phyloP scores from a whole-genome alignment of 2,888 invertebrate genomes.

The Stratiomys singularior region DNA sequence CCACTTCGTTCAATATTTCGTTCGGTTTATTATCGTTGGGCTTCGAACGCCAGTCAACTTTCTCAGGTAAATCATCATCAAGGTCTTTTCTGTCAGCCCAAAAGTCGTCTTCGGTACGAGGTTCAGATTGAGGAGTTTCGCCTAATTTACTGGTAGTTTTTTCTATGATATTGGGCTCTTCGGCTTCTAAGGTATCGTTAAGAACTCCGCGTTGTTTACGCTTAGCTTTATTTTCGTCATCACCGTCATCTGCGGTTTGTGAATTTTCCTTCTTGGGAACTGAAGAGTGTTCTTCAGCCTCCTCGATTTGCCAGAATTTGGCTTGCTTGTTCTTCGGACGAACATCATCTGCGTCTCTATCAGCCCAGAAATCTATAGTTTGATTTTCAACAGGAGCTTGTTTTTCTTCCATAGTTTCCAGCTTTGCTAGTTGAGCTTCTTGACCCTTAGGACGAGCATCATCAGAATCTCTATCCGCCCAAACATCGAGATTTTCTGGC shows the following conservation, averaged over 20 bases:
- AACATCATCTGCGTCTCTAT: slow-evolving; percentile 31
- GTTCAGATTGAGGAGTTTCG: background rate
- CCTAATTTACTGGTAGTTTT: too few relatives aligned
- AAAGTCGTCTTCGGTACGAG: slow-evolving; percentile 43
- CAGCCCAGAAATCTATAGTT: slow-evolving; percentile 35
- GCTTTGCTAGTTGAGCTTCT: background rate
- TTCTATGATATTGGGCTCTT: background rate
- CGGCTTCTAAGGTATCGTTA: background rate
- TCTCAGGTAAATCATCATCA: slow-evolving; percentile 44
- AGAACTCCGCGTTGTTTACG: background rate
- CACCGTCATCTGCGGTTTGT: slow-evolving; percentile 6
- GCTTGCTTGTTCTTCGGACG: slow-evolving; percentile 26
- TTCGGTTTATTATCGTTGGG: slow-evolving; percentile 60
- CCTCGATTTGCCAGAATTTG: slow-evolving; percentile 23
- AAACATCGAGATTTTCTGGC: background rate
- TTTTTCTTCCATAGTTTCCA: slow-evolving; percentile 31
- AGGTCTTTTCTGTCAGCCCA: slow-evolving; percentile 40
- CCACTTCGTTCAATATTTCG: slow-evolving; percentile 53
- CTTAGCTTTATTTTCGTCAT: slow-evolving; percentile 30
- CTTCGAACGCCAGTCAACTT: slow-evolving; percentile 41
- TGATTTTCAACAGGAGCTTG: slow-evolving; percentile 33
- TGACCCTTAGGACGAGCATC: background rate
- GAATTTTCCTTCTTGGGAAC: background rate
- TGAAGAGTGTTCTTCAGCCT: slow-evolving; percentile 4
- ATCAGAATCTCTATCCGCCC: slow-evolving; percentile 35